phyloP scores from a whole-genome alignment of 2,113 vertebrate species.

The Oryzias celebensis region DNA sequence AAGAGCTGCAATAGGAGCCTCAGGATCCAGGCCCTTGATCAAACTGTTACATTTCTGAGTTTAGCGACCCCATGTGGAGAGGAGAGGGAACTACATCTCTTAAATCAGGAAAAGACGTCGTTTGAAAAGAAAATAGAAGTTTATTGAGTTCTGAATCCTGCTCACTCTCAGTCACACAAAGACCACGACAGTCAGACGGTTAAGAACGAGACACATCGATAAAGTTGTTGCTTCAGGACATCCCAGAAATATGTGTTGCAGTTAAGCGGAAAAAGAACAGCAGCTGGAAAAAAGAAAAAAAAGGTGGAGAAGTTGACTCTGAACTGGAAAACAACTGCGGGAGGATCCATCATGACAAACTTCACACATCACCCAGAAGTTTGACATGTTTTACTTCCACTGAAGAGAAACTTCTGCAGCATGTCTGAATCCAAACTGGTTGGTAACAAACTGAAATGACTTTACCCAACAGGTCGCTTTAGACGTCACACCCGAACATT shows the following conservation, averaged over 20 bases:
- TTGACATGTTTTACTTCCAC: too few relatives aligned
- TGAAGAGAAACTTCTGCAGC: too few relatives aligned
- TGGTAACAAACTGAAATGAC: too few relatives aligned
- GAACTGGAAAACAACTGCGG: too few relatives aligned
- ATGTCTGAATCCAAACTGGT: too few relatives aligned
- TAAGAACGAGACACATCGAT: constrained; percentile 66
- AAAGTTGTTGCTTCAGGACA: constrained; percentile 50
- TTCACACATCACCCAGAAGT: too few relatives aligned
- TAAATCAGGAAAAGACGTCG: neutral
- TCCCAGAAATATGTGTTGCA: constrained; percentile 33
- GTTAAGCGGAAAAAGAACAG: constrained; percentile 29
- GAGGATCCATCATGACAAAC: too few relatives aligned
- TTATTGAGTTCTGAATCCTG: constrained; percentile 80
- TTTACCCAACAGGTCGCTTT: too few relatives aligned
- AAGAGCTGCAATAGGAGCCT: too few relatives aligned
- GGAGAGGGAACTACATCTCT: neutral
- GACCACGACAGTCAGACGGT: constrained; percentile 49
- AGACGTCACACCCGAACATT: too few relatives aligned
- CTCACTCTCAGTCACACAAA: constrained; percentile 67
- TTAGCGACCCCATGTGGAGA: constrained; percentile 30
- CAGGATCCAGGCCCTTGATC: too few relatives aligned
- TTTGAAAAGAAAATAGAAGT: constrained; percentile 79
- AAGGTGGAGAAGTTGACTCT: too few relatives aligned
- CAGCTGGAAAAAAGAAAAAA: neutral
- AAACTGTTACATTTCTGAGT: neutral